Percentiles rank a stretch among this genome's conserved stretches.
These are phyloP conservation scores for Ypsolopha scabrella DNA, from an alignment of 2,888 invertebrate genomes.

Conservation along the genomic window DNA sequence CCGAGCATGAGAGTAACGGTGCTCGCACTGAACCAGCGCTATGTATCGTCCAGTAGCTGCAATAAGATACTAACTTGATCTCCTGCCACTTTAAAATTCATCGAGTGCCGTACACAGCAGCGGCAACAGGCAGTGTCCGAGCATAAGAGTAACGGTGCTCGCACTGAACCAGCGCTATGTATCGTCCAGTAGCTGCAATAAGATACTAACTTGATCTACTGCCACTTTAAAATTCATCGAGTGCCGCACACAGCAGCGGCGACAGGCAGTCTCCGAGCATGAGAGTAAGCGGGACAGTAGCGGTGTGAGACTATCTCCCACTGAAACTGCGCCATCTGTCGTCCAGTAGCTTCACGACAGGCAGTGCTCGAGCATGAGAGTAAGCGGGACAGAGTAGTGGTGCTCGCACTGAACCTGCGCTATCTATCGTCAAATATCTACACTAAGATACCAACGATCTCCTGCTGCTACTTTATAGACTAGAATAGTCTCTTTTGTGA, in stretches of 20 bases:
- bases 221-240: constrained; percentile 92
- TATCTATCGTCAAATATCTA: no score
- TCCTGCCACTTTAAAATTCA: no score
- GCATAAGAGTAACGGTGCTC: constrained; percentile 49
- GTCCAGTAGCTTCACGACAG: not conserved
- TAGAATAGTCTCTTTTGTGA: no score
- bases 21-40: not conserved
- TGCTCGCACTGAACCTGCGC: not conserved
- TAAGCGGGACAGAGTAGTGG: not conserved
- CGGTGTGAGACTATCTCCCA: no score
- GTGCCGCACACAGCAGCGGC: constrained; percentile 73
- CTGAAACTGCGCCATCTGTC: no score
- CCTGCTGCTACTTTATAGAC: no score
- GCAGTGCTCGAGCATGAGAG: constrained; percentile 42
- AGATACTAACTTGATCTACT: constrained; percentile 93
- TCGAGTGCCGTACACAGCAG: constrained; percentile 78
- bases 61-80: no score
- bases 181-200: no score
- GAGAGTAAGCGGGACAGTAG: no score
- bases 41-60: no score
- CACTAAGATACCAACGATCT: constrained; percentile 91
- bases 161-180: constrained; percentile 22
- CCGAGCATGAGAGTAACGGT: constrained; percentile 1
- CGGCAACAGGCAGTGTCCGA: constrained; percentile 74
- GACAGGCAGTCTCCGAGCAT: constrained; percentile 73